These are phyloP conservation scores for Sebastiscus tertius DNA, from an alignment of 2,797 vertebrate species.

Conservation along the genomic window DNA sequence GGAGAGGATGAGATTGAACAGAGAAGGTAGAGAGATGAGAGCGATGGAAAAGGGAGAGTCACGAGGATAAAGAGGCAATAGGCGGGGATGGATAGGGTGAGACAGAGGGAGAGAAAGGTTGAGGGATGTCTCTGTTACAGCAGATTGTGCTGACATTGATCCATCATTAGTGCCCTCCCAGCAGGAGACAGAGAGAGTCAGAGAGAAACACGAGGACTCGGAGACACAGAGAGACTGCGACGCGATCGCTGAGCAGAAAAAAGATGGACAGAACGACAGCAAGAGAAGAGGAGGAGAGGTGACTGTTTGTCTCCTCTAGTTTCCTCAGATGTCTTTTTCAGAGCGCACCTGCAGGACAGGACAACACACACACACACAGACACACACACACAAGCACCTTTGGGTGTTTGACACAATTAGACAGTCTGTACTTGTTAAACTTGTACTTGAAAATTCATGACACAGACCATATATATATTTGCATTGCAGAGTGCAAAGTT, in stretches of 20 bases:
- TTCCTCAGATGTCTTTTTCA: constrained; percentile 59
- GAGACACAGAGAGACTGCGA: constrained; percentile 46
- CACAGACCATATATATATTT: neutral
- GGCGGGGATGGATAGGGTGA: constrained; percentile 29
- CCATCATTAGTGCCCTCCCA: constrained; percentile 75
- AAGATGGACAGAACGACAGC: constrained; percentile 52
- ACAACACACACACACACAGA: neutral
- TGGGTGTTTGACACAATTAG: neutral
- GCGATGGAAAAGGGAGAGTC: constrained; percentile 9
- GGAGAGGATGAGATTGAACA: constrained; percentile 12
- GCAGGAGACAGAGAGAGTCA: constrained; percentile 55
- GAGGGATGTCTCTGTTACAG: constrained; percentile 73
- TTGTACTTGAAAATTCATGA: neutral
- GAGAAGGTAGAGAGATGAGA: neutral
- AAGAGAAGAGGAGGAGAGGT: constrained; percentile 67
- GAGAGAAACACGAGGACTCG: constrained; percentile 56
- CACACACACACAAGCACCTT: neutral
- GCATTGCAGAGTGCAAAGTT: neutral
- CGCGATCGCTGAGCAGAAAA: constrained; percentile 21
- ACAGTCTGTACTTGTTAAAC: neutral
- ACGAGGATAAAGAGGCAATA: constrained; percentile 24
- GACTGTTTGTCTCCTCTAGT: constrained; percentile 74
- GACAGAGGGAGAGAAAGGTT: constrained; percentile 51
- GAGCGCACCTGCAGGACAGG: constrained; percentile 33
- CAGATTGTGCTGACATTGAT: constrained; percentile 81